Evolutionary conservation across 2,888 invertebrate genomes (phyloP).

Genomic region (Troides helena): DNA sequence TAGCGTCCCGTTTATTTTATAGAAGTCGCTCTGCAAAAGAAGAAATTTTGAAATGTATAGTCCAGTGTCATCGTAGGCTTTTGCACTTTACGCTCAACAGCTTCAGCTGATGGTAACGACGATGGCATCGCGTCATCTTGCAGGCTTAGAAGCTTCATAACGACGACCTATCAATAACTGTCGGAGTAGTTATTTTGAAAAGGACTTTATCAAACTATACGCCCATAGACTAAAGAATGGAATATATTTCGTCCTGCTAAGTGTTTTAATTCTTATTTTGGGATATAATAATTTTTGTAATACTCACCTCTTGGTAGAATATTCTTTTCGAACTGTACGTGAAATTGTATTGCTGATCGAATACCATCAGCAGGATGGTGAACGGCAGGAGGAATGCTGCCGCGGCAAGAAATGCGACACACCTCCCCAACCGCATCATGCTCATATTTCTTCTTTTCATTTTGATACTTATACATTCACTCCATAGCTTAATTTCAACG

Average conservation of each 20-base stretch:
- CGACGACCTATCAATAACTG: neutral
- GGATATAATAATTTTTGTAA: neutral
- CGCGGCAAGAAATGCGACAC: conserved; percentile 81
- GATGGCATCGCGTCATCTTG: neutral
- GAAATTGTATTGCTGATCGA: conserved; percentile 82
- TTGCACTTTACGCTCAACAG: neutral
- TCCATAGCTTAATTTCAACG: neutral
- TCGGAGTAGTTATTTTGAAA: neutral
- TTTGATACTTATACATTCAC: conserved; percentile 26
- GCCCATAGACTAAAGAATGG: too few relatives aligned
- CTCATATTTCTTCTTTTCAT: conserved; percentile 68
- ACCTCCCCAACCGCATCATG: conserved; percentile 76
- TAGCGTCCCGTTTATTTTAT: conserved; percentile 76
- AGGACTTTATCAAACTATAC: too few relatives aligned
- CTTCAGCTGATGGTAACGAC: neutral
- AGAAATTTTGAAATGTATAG: conserved; percentile 39
- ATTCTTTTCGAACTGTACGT: conserved; percentile 72
- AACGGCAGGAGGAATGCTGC: conserved; percentile 81
- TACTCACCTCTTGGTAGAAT: conserved; percentile 75
- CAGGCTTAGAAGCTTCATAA: neutral
- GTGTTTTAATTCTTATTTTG: neutral
- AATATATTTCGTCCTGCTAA: too few relatives aligned
- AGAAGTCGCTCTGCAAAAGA: conserved; percentile 79
- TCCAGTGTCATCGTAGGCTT: neutral
- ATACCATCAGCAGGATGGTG: conserved; percentile 81